Conservation (phyloP, 2,888 invertebrate genomes). For the Hoplodrina ambigua region DNA sequence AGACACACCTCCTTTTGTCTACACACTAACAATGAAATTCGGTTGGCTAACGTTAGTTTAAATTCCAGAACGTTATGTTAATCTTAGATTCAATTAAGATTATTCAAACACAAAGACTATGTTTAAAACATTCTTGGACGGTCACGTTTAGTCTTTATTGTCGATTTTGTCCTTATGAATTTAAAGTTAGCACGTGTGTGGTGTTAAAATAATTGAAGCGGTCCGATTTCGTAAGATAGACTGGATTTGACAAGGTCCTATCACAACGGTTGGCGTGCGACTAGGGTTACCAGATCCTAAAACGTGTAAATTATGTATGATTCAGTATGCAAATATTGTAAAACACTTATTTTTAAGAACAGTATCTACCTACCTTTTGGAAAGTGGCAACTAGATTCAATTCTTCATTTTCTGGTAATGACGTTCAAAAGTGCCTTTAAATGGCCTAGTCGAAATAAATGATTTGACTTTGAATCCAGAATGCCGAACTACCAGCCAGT, state of each 20-base stretch:
- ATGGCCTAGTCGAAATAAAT: too few species aligned
- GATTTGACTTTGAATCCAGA: too few species aligned
- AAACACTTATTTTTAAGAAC: too few species aligned
- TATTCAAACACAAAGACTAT: conserved; percentile 47
- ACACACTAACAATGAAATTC: not conserved
- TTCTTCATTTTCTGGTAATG: too few species aligned
- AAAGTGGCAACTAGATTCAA: too few species aligned
- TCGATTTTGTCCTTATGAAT: conserved; percentile 48
- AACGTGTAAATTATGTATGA: too few species aligned
- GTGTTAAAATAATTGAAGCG: conserved; percentile 40
- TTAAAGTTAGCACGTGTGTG: conserved; percentile 55
- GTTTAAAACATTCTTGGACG: conserved; percentile 39
- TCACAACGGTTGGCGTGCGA: not conserved
- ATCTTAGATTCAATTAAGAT: conserved; percentile 54
- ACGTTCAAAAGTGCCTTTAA: too few species aligned
- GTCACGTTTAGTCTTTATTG: conserved; percentile 58
- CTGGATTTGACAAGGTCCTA: not conserved
- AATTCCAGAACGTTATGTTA: conserved; percentile 42
- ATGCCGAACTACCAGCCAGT: too few species aligned
- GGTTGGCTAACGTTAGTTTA: conserved; percentile 2
- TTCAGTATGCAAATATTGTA: too few species aligned
- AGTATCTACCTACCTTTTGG: too few species aligned
- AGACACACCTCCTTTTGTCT: not conserved
- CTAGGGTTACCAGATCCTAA: too few species aligned
- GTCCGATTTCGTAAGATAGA: conserved; percentile 22